A percentile compares a stretch with the other conserved stretches of the same genome.
phyloP scores from a whole-genome alignment of 2,113 vertebrate genomes.

The Pedetes capensis region DNA sequence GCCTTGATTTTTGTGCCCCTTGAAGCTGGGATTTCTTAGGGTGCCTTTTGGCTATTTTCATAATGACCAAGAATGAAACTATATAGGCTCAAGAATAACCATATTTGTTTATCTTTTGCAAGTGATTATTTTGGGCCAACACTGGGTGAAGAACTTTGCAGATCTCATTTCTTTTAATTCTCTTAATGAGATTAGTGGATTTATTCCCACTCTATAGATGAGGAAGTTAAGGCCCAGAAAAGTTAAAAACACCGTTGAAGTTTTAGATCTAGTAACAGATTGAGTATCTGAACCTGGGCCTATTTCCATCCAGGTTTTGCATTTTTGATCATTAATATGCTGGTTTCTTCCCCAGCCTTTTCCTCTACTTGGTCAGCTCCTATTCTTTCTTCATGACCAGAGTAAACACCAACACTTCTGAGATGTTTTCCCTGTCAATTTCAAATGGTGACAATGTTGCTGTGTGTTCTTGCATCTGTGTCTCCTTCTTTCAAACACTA shows the following conservation, averaged over 20 bases:
- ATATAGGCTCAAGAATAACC: neutral
- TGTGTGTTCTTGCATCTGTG: neutral
- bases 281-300: neutral
- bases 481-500: neutral
- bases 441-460: rapidly evolving
- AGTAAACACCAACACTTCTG: neutral
- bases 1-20: neutral
- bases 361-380: neutral
- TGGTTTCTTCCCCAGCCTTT: neutral
- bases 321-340: neutral
- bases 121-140: neutral
- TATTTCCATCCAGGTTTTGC: neutral
- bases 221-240: constrained; percentile 5
- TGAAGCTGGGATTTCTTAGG: neutral
- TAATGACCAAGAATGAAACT: neutral
- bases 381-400: neutral
- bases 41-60: neutral
- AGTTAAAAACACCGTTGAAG: neutral
- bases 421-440: neutral
- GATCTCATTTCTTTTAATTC: neutral
- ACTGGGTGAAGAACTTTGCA: neutral
- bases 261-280: neutral
- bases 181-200: neutral
- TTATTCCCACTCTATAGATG: neutral
- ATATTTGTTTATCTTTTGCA: neutral